phyloP scores from a whole-genome alignment of 2,888 invertebrate species.

The Chymomyza amoena region DNA sequence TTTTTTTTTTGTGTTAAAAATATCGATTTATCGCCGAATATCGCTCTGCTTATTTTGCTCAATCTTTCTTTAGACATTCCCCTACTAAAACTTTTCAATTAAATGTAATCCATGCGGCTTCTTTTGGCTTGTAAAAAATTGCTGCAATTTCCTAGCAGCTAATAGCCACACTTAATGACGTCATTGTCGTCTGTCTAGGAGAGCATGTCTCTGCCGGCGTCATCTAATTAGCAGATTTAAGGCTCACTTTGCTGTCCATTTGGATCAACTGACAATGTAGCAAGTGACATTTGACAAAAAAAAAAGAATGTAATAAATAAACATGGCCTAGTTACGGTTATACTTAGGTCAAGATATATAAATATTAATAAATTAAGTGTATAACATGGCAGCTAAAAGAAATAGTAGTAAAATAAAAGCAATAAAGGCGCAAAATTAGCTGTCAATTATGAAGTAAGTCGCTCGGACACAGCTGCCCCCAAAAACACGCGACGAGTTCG shows the following conservation, averaged over 20 bases:
- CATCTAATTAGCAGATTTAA: too few relatives aligned
- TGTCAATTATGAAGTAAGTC: constrained; percentile 67
- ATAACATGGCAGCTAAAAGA: constrained; percentile 35
- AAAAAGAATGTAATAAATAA: neutral
- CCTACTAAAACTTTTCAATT: too few relatives aligned
- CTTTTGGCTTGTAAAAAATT: too few relatives aligned
- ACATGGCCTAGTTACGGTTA: neutral
- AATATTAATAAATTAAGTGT: constrained; percentile 61
- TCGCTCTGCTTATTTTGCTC: too few relatives aligned
- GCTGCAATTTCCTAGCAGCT: too few relatives aligned
- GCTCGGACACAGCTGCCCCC: neutral
- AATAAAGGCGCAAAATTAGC: constrained; percentile 64
- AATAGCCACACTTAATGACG: too few relatives aligned
- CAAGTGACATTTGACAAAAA: neutral
- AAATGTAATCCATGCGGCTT: too few relatives aligned
- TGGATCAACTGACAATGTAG: neutral
- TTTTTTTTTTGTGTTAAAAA: too few relatives aligned
- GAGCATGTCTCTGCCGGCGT: too few relatives aligned
- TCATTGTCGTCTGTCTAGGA: too few relatives aligned
- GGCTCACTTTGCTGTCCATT: neutral
- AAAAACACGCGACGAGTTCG: neutral
- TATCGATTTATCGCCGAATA: too few relatives aligned
- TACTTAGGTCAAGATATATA: constrained; percentile 16
- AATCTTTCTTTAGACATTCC: too few relatives aligned
- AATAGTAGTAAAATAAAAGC: constrained; percentile 47